phyloP scores from a whole-genome alignment of 2,888 invertebrate genomes.

The Hofmannophila pseudospretella region DNA sequence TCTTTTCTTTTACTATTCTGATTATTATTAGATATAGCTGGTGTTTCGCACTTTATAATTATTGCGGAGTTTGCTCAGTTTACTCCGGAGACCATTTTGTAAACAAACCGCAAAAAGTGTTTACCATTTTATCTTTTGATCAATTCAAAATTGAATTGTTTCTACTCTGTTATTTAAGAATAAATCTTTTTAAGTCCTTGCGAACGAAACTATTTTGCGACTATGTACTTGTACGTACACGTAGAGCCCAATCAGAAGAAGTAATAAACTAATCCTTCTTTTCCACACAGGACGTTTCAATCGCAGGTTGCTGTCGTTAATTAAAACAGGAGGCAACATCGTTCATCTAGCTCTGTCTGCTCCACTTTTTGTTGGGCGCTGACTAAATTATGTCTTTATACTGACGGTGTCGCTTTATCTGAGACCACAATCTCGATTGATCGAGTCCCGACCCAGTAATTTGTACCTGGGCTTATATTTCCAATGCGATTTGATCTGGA shows the following conservation, averaged over 20 bases:
- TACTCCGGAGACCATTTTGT: too few species aligned
- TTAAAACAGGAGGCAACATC: slow-evolving; percentile 64
- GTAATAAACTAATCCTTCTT: slow-evolving; percentile 35
- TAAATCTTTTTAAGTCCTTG: too few species aligned
- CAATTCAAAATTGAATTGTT: too few species aligned
- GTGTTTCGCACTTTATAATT: too few species aligned
- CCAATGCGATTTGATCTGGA: slow-evolving; percentile 45
- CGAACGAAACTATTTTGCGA: too few species aligned
- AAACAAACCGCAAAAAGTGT: too few species aligned
- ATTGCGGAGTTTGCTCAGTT: too few species aligned
- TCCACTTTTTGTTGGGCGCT: slow-evolving; percentile 58
- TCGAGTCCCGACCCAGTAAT: slow-evolving; percentile 59
- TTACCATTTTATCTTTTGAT: too few species aligned
- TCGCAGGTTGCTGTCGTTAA: slow-evolving; percentile 56
- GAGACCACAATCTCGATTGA: slow-evolving; percentile 63
- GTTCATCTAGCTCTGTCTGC: slow-evolving; percentile 62
- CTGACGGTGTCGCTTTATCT: slow-evolving; percentile 59
- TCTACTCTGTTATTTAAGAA: too few species aligned
- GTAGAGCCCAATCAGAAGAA: not conserved
- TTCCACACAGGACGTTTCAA: slow-evolving; percentile 54
- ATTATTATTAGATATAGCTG: too few species aligned
- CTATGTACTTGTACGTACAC: too few species aligned
- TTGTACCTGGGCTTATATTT: slow-evolving; percentile 65
- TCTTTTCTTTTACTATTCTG: too few species aligned
- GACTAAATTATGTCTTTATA: slow-evolving; percentile 76